A percentile compares a stretch with the other conserved stretches of the same genome.
phyloP scores from a whole-genome alignment of 1,140 invertebrate genomes.

The Ylistrum balloti region DNA sequence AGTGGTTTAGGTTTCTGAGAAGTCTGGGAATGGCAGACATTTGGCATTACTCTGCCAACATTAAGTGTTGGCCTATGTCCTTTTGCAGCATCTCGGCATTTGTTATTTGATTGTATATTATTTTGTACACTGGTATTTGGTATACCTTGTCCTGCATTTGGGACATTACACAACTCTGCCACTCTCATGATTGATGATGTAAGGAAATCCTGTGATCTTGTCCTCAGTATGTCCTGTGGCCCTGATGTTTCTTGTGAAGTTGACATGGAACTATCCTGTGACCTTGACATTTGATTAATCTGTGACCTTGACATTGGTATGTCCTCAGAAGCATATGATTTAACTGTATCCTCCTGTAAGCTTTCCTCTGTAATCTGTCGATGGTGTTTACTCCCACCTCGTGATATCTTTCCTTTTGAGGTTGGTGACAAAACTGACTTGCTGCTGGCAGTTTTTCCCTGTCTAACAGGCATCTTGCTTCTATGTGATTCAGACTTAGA shows the following conservation, averaged over 20 bases:
- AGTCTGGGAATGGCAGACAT: background rate
- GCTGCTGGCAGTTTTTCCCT: background rate
- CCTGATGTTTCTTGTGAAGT: background rate
- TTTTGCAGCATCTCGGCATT: background rate
- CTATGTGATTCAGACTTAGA: slow-evolving; percentile 3
- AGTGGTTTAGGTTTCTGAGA: slow-evolving; percentile 53
- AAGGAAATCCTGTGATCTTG: background rate
- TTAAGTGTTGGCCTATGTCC: slow-evolving; percentile 22
- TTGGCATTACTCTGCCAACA: background rate
- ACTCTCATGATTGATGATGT: background rate
- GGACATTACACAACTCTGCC: background rate
- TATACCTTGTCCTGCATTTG: background rate
- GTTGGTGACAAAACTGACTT: slow-evolving; percentile 14
- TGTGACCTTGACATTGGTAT: slow-evolving; percentile 41
- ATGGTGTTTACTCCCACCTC: background rate
- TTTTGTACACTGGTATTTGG: background rate
- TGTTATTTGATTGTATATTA: background rate
- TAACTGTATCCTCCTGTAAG: slow-evolving; percentile 26
- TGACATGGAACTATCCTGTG: slow-evolving; percentile 19
- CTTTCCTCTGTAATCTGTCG: background rate
- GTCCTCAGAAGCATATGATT: slow-evolving; percentile 45
- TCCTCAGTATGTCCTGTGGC: background rate
- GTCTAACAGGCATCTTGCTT: slow-evolving; percentile 36
- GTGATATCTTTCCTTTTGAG: background rate
- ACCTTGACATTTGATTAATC: slow-evolving; percentile 47